Conservation (phyloP, 1,140 invertebrate genomes). For the Colletes gigas region DNA sequence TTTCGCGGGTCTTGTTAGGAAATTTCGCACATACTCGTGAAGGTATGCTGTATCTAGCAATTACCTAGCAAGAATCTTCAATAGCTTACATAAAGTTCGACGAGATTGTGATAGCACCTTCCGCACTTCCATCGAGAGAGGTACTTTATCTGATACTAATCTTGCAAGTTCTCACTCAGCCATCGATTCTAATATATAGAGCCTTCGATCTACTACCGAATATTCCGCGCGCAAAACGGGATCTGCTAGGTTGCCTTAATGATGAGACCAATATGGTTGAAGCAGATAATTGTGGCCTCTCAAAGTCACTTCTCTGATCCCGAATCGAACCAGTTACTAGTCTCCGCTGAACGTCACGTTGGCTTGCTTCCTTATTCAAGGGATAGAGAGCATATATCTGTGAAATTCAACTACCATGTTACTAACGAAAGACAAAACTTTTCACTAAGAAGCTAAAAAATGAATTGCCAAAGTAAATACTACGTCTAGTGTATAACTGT, state of each 20-base stretch:
- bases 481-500: no score
- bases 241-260: neutral
- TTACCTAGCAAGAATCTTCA: neutral
- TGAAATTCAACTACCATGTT: neutral
- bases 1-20: neutral
- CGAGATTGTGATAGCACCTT: neutral
- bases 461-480: no score
- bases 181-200: constrained; percentile 1
- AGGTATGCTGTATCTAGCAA: neutral
- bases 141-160: no score
- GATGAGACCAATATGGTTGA: neutral
- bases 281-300: neutral
- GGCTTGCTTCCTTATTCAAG: no score
- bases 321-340: no score
- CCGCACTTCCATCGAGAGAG: neutral
- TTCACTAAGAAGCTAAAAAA: no score
- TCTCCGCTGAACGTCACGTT: no score
- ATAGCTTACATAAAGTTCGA: neutral
- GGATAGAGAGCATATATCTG: neutral
- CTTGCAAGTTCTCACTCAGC: neutral
- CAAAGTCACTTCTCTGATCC: neutral
- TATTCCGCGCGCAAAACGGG: neutral
- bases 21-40: neutral
- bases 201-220: neutral
- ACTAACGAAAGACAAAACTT: no score